Conservation (phyloP, 2,113 vertebrate species). For the Ibidorhyncha struthersii region DNA sequence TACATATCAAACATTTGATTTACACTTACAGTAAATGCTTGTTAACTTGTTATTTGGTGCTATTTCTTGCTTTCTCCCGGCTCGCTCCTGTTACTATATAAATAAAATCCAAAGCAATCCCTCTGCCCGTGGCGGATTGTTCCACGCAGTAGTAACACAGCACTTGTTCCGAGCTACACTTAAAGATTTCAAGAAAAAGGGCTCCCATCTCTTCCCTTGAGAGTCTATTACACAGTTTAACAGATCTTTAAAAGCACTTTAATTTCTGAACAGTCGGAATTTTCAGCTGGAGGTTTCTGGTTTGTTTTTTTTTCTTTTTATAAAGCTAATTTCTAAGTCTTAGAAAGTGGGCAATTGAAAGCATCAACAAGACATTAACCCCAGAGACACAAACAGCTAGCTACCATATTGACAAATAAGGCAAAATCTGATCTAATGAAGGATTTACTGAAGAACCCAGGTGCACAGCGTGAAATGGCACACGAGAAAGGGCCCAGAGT, state of each 20-base stretch:
- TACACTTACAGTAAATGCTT: background rate
- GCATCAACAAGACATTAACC: background rate
- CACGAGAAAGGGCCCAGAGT: background rate
- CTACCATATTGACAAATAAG: background rate
- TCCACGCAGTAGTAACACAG: accelerated
- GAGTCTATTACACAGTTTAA: background rate
- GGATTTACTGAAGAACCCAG: background rate
- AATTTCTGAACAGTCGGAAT: background rate
- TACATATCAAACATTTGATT: background rate
- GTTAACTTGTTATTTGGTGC: background rate
- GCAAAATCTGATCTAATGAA: background rate
- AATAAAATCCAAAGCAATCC: background rate
- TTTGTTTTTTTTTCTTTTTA: background rate
- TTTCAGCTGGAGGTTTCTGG: background rate
- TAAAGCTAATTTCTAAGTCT: background rate
- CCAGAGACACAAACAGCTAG: background rate
- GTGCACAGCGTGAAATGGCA: background rate
- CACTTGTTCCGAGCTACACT: background rate
- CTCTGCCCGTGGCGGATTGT: accelerated
- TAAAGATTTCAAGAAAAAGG: background rate
- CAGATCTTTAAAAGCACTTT: background rate
- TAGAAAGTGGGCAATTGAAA: background rate
- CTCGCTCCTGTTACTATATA: accelerated
- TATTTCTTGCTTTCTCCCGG: background rate
- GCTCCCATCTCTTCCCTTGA: background rate